Evolutionary conservation across 2,888 invertebrate genomes (phyloP).

Genomic region (Glaucopsyche alexis): DNA sequence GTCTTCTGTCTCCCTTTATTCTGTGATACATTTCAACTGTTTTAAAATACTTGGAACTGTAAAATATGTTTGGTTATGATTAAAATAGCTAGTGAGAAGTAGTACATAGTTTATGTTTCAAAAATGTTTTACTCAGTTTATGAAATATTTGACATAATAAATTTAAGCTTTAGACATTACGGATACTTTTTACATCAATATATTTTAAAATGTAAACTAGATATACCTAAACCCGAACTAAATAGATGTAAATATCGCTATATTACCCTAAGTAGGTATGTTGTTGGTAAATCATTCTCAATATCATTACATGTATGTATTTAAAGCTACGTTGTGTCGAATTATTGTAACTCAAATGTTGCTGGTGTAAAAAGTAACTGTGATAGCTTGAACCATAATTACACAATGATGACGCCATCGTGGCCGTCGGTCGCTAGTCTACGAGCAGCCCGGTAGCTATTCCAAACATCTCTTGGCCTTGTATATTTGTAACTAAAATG

Average conservation of each 20-base stretch:
- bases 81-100: conserved; percentile 21
- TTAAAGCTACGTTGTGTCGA: background rate
- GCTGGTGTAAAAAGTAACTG: conserved; percentile 23
- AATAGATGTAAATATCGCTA: conserved; percentile 3
- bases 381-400: conserved; percentile 11
- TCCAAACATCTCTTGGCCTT: conserved; percentile 51
- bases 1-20: background rate
- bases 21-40: conserved; percentile 6
- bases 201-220: conserved; percentile 1
- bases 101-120: conserved; percentile 15
- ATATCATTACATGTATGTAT: conserved; percentile 10
- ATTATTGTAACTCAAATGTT: background rate
- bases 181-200: conserved; percentile 27
- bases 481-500: conserved; percentile 62
- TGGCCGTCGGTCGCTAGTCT: background rate
- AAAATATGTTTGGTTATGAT: background rate
- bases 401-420: background rate
- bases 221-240: background rate
- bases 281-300: background rate
- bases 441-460: background rate
- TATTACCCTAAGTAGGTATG: background rate
- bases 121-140: conserved; percentile 14
- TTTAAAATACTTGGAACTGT: background rate
- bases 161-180: conserved; percentile 9
- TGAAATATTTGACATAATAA: background rate